Evolutionary conservation across 2,113 vertebrate genomes (phyloP), one percentile per base, ranked within the genome.

Genomic region (Aptenodytes patagonicus): DNA sequence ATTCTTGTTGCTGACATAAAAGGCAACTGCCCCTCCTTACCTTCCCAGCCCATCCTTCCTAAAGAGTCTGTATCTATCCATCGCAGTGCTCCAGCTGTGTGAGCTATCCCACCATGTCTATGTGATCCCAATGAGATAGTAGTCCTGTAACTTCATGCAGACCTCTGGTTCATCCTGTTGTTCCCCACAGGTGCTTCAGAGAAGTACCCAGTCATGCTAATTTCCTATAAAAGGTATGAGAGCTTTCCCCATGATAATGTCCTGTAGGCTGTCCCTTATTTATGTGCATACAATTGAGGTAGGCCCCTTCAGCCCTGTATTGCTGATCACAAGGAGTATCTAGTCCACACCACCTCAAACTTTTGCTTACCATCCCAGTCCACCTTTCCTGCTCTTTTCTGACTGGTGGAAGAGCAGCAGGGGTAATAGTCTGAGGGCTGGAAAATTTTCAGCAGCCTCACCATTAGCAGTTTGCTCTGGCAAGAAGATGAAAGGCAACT

Each of bases 231-330:
- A 40, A 71, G 5, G 3, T 38, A 8, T 29, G 34, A 76, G 65
- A 83, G 13, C 13, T 66, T 93, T 85, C 24, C 8, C 46, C 32
- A 22, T 20, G 4, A 24, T 26, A 64, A 5, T 10, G 6, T 58
- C 25, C 15, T 68, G 5, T 18, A 42, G 25, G 3, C 11, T 34
- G 10, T 40, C 12, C 31, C 26, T 62, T 68, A 24, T 32, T 85
- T 52, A 51, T 7, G 0, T 12, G 7, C 24, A 31, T n/a, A 6
- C 1, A 18, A 21, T 47, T 2, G 0, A 65, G 17, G 3, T 25
- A 6, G 5, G 24, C 5, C 9, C 3, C 49, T 89, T 77, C 29
- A 72, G 26, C 44, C 8, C 22, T 26, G 1, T 64, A 17, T 17
- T 83, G 29, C 18, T 77, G 32, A 52, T 49, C 22, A 57, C 6